Conservation (phyloP, 2,113 vertebrate genomes). For the Seriola quinqueradiata region DNA sequence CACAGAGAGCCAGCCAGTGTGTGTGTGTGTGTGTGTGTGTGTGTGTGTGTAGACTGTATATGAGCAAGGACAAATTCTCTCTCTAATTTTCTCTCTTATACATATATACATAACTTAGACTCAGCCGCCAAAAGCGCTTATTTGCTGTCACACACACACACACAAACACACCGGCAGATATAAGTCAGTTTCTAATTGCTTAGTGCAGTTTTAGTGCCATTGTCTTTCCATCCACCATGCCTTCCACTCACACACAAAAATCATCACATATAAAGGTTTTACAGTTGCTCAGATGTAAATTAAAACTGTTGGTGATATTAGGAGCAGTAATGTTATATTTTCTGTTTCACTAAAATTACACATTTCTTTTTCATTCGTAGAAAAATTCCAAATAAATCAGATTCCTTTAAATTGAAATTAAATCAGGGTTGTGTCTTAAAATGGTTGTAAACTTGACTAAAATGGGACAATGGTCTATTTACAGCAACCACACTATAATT, state of each 20-base stretch:
- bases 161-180: slow-evolving; percentile 28
- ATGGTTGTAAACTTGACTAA: slow-evolving; percentile 36
- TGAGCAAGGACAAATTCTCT: background rate
- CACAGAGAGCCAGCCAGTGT: slow-evolving; percentile 52
- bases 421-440: slow-evolving; percentile 34
- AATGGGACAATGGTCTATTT: slow-evolving; percentile 55
- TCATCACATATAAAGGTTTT: slow-evolving; percentile 52
- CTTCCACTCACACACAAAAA: slow-evolving; percentile 50
- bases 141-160: background rate
- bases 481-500: slow-evolving; percentile 47
- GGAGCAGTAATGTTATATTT: slow-evolving; percentile 15
- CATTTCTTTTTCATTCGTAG: slow-evolving; percentile 36
- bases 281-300: slow-evolving; percentile 47
- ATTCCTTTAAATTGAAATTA: slow-evolving; percentile 41
- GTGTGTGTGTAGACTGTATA: background rate
- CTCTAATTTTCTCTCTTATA: background rate
- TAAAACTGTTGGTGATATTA: slow-evolving; percentile 37
- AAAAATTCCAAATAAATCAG: slow-evolving; percentile 62
- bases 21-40: slow-evolving; percentile 42
- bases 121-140: background rate
- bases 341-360: slow-evolving; percentile 4
- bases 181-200: slow-evolving; percentile 39
- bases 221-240: slow-evolving; percentile 55
- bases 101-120: background rate
- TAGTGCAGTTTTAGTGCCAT: slow-evolving; percentile 39